Evolutionary conservation across 2,888 invertebrate genomes (phyloP).

Genomic region (Apodemia zela): DNA sequence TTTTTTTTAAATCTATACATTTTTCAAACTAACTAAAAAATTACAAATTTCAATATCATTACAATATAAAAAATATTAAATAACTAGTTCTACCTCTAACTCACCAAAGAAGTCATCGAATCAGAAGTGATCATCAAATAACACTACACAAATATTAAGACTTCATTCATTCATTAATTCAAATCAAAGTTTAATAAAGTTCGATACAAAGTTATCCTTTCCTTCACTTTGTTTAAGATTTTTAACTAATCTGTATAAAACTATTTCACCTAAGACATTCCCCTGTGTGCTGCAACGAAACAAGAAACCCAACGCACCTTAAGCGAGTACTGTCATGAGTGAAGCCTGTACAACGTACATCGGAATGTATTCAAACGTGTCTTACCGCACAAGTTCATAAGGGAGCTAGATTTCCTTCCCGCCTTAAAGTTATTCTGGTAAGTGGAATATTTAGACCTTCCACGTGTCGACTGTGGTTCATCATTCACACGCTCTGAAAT

Average conservation of each 20-base stretch:
- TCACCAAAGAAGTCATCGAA: no score
- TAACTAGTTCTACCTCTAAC: no score
- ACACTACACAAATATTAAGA: no score
- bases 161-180: no score
- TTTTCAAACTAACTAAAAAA: no score
- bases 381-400: conserved; percentile 98
- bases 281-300: conserved; percentile 55
- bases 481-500: conserved; percentile 92
- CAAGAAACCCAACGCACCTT: conserved; percentile 67
- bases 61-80: no score
- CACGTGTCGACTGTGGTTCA: conserved; percentile 88
- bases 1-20: no score
- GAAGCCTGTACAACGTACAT: conserved; percentile 54
- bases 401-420: conserved; percentile 94
- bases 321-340: conserved; percentile 59
- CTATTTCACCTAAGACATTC: conserved; percentile 21
- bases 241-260: background rate
- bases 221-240: no score
- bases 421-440: conserved; percentile 92
- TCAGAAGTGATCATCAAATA: no score
- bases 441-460: conserved; percentile 91
- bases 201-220: no score
- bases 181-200: no score
- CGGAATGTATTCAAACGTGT: conserved; percentile 62
- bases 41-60: no score